phyloP scores from a whole-genome alignment of 2,113 vertebrate species.

The Carassius carassius region DNA sequence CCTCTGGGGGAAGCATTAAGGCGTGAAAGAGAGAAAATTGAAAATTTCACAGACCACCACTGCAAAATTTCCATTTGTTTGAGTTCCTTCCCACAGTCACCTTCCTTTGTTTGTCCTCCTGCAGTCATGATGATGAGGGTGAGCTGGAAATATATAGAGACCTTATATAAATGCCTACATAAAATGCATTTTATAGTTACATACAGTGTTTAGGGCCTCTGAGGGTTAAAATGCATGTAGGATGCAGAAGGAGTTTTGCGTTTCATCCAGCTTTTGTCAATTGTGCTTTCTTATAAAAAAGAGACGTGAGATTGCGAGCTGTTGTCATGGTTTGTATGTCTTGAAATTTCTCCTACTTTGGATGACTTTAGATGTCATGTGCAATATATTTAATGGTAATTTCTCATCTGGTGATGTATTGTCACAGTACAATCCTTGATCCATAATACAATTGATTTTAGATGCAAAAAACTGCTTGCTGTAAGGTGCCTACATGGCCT shows the following conservation, averaged over 20 bases:
- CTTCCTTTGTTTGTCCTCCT: not conserved
- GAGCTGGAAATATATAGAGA: not conserved
- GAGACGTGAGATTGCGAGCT: no score
- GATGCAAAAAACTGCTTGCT: not conserved
- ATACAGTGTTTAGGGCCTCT: not conserved
- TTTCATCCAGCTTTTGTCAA: not conserved
- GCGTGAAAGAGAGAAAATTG: constrained; percentile 51
- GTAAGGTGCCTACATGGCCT: not conserved
- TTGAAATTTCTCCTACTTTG: no score
- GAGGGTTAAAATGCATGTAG: not conserved
- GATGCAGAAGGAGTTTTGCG: not conserved
- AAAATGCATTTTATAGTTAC: not conserved
- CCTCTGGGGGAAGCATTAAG: constrained; percentile 56
- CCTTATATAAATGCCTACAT: not conserved
- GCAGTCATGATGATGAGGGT: not conserved
- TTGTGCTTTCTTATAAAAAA: not conserved
- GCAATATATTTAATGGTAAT: no score
- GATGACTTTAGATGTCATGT: not conserved
- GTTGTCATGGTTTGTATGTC: no score
- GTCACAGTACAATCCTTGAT: not conserved
- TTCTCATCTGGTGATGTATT: not conserved
- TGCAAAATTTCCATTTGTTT: not conserved
- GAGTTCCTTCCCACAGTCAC: not conserved
- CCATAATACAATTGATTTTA: not conserved
- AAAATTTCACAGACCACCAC: not conserved